phyloP scores from a whole-genome alignment of 2,888 invertebrate genomes.

The Cyclophora albipunctata region DNA sequence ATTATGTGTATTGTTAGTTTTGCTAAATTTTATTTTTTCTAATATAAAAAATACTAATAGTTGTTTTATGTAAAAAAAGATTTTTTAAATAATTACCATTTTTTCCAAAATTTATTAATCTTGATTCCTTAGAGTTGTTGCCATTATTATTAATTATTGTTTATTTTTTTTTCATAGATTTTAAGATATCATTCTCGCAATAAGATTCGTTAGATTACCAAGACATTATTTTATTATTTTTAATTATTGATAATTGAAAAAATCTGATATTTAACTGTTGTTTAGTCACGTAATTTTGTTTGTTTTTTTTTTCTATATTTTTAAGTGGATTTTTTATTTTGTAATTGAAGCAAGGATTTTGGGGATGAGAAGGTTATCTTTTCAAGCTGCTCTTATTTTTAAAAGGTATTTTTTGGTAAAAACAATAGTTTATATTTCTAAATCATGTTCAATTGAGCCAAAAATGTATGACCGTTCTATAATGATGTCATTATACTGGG shows the following conservation, averaged over 20 bases:
- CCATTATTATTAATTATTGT: conserved; percentile 15
- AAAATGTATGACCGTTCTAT: no score
- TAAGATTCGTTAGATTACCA: conserved; percentile 16
- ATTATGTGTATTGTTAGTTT: no score
- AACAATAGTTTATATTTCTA: no score
- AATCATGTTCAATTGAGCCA: no score
- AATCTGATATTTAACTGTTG: conserved; percentile 26
- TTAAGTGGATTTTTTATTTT: conserved; percentile 6
- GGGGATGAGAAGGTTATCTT: background rate
- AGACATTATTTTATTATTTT: background rate
- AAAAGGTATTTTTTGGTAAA: no score
- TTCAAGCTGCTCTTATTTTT: no score
- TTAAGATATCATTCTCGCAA: conserved; percentile 13
- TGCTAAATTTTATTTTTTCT: no score
- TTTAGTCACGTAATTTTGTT: conserved; percentile 20
- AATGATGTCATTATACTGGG: no score
- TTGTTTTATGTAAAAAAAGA: no score
- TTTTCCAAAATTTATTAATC: no score
- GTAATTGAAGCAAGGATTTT: conserved; percentile 10
- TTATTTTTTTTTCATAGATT: conserved; percentile 6
- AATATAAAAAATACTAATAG: no score
- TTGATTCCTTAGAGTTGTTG: conserved; percentile 10
- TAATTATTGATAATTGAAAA: conserved; percentile 1
- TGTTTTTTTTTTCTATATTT: conserved; percentile 15
- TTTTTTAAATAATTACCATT: no score